These are phyloP conservation scores for Hemitrygon akajei DNA, from an alignment of 2,797 vertebrate genomes.

Conservation along the genomic window DNA sequence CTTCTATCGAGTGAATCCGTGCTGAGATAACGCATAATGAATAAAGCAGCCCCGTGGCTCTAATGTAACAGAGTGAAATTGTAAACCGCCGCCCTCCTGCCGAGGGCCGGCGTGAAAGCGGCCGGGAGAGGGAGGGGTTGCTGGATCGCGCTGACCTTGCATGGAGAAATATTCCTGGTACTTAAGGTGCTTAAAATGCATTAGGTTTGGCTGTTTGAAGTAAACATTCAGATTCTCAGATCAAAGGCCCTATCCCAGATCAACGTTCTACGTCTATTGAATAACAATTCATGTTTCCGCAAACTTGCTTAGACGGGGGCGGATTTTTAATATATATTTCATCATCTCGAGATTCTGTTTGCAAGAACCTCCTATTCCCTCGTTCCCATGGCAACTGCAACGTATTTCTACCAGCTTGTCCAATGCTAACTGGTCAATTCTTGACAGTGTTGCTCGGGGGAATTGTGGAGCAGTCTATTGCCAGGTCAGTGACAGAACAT, in stretches of 20 bases:
- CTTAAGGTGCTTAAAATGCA: background rate
- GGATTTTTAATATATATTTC: background rate
- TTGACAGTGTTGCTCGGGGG: background rate
- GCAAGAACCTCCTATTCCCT: background rate
- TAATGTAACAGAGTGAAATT: no score
- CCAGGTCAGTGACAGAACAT: conserved; percentile 42
- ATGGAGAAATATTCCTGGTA: background rate
- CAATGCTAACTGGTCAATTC: background rate
- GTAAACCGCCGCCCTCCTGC: no score
- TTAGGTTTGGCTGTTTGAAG: background rate
- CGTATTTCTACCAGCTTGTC: background rate
- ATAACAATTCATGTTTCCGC: background rate
- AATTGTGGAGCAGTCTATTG: conserved; percentile 47
- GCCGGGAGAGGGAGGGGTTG: background rate
- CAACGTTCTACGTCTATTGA: background rate
- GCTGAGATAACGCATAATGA: no score
- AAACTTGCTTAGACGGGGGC: background rate
- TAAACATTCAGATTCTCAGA: background rate
- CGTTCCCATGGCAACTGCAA: background rate
- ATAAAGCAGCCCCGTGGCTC: no score
- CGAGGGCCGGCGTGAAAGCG: no score
- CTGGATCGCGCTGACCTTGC: no score
- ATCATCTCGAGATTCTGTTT: background rate
- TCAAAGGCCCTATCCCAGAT: background rate
- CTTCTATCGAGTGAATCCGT: no score